phyloP scores from a whole-genome alignment of 2,888 invertebrate species.

The Platypus cylindrus region DNA sequence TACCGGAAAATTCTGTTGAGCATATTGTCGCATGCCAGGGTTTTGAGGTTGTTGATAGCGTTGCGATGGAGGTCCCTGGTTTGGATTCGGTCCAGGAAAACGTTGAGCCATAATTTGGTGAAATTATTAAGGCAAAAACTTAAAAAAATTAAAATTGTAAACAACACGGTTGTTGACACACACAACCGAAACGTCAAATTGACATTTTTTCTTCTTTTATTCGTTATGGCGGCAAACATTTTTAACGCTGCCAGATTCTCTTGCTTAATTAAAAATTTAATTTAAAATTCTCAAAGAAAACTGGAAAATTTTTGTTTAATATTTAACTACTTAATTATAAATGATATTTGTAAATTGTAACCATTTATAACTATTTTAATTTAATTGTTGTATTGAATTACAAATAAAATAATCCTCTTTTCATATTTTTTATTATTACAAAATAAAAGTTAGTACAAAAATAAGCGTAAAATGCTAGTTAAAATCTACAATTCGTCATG shows the following conservation, averaged over 20 bases:
- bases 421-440: too few species aligned
- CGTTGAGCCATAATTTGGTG: slow-evolving; percentile 40
- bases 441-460: too few species aligned
- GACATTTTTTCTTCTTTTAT: background rate
- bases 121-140: background rate
- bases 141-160: background rate
- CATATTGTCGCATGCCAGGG: slow-evolving; percentile 55
- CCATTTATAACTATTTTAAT: too few species aligned
- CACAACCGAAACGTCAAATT: background rate
- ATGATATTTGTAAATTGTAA: too few species aligned
- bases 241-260: too few species aligned
- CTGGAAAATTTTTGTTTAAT: too few species aligned
- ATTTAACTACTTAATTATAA: too few species aligned
- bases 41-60: slow-evolving; percentile 50
- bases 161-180: background rate
- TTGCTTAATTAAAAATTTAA: too few species aligned
- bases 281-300: too few species aligned
- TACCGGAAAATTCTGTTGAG: slow-evolving; percentile 67
- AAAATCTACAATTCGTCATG: slow-evolving; percentile 21
- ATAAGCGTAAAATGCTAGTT: background rate
- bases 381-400: too few species aligned
- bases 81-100: slow-evolving; percentile 41
- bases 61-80: slow-evolving; percentile 42
- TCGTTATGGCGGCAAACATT: too few species aligned
- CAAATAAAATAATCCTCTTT: too few species aligned